A percentile compares a stretch with the other conserved stretches of the same genome.
Conservation (phyloP, 92 coral and sea anemone species). For the Epizoanthus scotinus region DNA sequence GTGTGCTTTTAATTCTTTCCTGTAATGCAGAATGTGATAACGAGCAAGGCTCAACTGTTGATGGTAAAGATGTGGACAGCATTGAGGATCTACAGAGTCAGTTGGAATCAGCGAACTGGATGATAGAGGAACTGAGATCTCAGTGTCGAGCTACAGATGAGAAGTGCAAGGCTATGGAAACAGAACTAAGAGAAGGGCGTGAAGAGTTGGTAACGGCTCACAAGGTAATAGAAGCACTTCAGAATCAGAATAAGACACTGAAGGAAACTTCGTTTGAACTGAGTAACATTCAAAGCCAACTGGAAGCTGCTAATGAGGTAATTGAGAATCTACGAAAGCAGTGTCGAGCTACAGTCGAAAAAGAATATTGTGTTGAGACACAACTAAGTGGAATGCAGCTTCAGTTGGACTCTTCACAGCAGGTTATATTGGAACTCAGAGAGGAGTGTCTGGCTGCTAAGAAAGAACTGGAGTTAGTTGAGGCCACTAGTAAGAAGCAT, state of each 20-base stretch:
- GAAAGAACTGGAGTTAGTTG: no score
- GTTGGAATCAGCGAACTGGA: conserved; percentile 56
- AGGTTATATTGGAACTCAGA: no score
- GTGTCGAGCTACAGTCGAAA: no score
- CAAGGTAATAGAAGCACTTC: no score
- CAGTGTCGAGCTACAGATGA: conserved; percentile 51
- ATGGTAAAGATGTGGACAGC: conserved; percentile 31
- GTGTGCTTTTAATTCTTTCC: no score
- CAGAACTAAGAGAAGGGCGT: neutral
- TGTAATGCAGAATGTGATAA: conserved; percentile 44
- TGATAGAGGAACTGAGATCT: conserved; percentile 47
- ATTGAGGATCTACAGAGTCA: conserved; percentile 48
- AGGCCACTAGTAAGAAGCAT: no score
- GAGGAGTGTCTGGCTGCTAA: no score
- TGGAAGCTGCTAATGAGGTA: neutral
- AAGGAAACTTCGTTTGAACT: conserved; percentile 19
- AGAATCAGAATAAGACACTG: neutral
- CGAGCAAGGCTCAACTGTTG: conserved; percentile 42
- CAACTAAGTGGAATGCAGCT: no score
- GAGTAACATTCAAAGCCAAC: conserved; percentile 23
- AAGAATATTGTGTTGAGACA: no score
- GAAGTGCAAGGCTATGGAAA: conserved; percentile 37
- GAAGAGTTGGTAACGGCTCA: no score
- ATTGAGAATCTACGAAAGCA: no score
- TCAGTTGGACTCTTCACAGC: no score